A percentile compares a stretch with the other conserved stretches of the same genome.
Evolutionary conservation across 2,113 vertebrate genomes (phyloP).

Genomic region (Oplegnathus fasciatus): DNA sequence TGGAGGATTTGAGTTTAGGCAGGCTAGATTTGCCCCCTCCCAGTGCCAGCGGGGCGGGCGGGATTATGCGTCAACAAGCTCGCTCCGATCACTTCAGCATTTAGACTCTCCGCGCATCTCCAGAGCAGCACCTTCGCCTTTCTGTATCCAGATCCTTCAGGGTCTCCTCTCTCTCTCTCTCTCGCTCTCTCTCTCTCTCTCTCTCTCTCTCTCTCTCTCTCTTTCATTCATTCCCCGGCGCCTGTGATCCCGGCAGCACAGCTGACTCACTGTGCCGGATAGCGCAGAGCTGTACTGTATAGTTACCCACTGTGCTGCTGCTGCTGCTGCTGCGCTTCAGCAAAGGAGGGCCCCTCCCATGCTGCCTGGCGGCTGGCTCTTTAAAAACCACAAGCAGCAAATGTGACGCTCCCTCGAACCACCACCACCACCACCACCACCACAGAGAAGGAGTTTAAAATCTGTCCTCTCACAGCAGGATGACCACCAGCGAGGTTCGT

Average conservation of each 20-base stretch:
- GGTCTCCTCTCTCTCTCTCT: not conserved
- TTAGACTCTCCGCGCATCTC: slow-evolving; percentile 39
- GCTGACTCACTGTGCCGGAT: slow-evolving; percentile 75
- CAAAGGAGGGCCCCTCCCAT: slow-evolving; percentile 74
- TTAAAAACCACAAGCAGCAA: slow-evolving; percentile 60
- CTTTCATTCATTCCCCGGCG: slow-evolving; percentile 46
- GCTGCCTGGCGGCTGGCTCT: slow-evolving; percentile 62
- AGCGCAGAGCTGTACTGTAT: slow-evolving; percentile 63
- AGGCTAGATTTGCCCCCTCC: slow-evolving; percentile 75
- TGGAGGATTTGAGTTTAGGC: slow-evolving; percentile 79
- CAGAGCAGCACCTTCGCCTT: slow-evolving; percentile 11
- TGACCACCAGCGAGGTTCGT: slow-evolving; percentile 37
- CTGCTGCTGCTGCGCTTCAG: slow-evolving; percentile 56
- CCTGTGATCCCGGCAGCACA: slow-evolving; percentile 48
- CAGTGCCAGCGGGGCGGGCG: slow-evolving; percentile 72
- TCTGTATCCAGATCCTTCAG: slow-evolving; percentile 30
- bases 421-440: slow-evolving; percentile 14
- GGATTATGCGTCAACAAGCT: slow-evolving; percentile 82
- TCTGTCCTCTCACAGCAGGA: slow-evolving; percentile 35
- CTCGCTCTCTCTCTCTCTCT: not conserved
- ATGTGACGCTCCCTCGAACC: slow-evolving; percentile 55
- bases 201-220: not conserved
- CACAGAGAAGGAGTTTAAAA: slow-evolving; percentile 37
- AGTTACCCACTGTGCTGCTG: slow-evolving; percentile 42
- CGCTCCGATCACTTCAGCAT: slow-evolving; percentile 69